Evolutionary conservation across 2,113 vertebrate genomes (phyloP).

Genomic region (Hippocampus abdominalis): DNA sequence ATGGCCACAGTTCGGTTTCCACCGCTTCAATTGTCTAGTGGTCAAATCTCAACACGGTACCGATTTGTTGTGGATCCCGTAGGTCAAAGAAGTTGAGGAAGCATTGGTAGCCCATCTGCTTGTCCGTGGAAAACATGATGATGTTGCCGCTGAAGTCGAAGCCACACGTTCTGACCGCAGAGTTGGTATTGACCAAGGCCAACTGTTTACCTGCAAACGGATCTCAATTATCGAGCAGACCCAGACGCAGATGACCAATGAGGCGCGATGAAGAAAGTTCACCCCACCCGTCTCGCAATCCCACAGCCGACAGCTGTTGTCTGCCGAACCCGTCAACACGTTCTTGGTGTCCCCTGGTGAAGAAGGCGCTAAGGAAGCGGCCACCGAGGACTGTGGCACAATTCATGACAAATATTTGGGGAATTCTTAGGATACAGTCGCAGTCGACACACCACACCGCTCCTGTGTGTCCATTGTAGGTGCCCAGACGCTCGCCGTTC

Average conservation of each 20-base stretch:
- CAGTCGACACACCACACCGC: slow-evolving; percentile 97
- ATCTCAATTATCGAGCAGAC: background rate
- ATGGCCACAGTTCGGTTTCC: no score
- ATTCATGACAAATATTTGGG: background rate
- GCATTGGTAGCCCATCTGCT: slow-evolving; percentile 99
- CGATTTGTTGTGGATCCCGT: slow-evolving; percentile 86
- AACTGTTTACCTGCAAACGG: slow-evolving; percentile 85
- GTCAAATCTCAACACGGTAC: slow-evolving; percentile 52
- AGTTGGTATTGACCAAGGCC: slow-evolving; percentile 89
- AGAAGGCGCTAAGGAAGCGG: slow-evolving; percentile 24
- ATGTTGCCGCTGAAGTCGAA: slow-evolving; percentile 98
- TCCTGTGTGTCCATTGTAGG: slow-evolving; percentile 93
- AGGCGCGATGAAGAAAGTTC: background rate
- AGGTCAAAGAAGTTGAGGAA: slow-evolving; percentile 92
- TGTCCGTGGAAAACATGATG: slow-evolving; percentile 99
- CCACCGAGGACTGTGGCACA: background rate
- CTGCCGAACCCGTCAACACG: slow-evolving; percentile 92
- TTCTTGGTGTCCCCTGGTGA: slow-evolving; percentile 92
- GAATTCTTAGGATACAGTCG: slow-evolving; percentile 87
- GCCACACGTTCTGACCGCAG: slow-evolving; percentile 90
- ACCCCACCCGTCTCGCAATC: slow-evolving; percentile 92
- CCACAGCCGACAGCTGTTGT: slow-evolving; percentile 95
- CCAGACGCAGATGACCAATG: background rate
- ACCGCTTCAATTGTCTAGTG: background rate
- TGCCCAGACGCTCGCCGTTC: slow-evolving; percentile 91